Evolutionary conservation across 2,113 vertebrate species (phyloP).

Genomic region (Nothobranchius furzeri): DNA sequence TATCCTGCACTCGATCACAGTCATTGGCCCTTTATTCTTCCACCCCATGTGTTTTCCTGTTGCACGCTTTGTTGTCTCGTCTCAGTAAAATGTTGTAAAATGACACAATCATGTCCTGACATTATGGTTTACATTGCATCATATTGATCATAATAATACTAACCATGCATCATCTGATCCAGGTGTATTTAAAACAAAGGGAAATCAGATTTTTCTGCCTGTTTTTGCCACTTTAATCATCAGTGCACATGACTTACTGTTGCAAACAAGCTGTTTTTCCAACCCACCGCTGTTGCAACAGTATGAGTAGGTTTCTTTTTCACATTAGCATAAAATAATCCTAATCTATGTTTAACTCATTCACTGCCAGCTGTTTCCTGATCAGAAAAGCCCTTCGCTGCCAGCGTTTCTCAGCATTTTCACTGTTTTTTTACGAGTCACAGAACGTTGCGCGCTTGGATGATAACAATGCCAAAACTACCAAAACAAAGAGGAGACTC

Average conservation of each 20-base stretch:
- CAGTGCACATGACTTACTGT: background rate
- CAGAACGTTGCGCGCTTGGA: no score
- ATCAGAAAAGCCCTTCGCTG: no score
- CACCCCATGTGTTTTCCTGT: conserved; percentile 9
- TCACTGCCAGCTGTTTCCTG: no score
- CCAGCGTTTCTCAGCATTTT: no score
- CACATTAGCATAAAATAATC: background rate
- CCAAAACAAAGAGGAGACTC: no score
- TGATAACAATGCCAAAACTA: no score
- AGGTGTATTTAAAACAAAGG: background rate
- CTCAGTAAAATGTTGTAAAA: conserved; percentile 5
- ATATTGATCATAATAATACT: background rate
- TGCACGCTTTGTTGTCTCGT: conserved; percentile 21
- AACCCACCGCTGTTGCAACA: background rate
- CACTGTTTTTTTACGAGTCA: no score
- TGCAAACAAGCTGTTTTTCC: no score
- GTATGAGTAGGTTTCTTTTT: background rate
- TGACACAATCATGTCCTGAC: conserved; percentile 44
- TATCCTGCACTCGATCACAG: conserved; percentile 29
- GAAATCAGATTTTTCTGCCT: background rate
- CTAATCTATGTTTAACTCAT: background rate
- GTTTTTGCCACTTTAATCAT: background rate
- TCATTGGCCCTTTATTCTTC: conserved; percentile 16
- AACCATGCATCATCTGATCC: background rate
- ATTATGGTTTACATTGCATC: conserved; percentile 37